Conservation (phyloP, 2,113 vertebrate genomes). For the Ursus arctos region DNA sequence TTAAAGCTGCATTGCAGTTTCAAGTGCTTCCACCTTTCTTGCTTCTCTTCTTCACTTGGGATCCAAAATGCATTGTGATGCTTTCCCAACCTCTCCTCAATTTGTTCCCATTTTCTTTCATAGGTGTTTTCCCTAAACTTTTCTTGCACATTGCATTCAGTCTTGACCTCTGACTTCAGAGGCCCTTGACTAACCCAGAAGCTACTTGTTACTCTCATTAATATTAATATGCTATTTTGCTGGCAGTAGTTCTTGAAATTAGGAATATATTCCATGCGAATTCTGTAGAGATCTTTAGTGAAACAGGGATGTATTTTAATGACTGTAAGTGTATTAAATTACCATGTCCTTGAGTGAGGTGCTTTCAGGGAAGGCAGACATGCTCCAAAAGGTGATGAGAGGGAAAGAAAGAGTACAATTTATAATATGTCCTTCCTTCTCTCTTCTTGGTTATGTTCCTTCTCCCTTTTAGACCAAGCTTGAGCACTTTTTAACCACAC, state of each 20-base stretch:
- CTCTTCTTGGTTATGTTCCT: background rate
- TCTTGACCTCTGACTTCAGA: background rate
- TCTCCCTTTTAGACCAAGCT: background rate
- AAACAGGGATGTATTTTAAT: background rate
- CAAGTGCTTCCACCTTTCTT: background rate
- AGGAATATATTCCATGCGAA: constrained; percentile 33
- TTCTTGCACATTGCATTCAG: background rate
- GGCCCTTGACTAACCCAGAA: background rate
- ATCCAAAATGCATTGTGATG: background rate
- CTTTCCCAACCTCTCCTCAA: background rate
- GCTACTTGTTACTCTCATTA: background rate
- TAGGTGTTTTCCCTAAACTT: background rate
- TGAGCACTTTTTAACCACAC: background rate
- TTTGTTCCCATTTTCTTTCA: background rate
- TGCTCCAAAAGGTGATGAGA: background rate
- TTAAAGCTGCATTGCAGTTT: background rate
- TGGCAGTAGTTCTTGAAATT: background rate
- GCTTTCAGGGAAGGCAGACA: background rate
- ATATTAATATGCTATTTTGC: background rate
- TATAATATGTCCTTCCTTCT: background rate
- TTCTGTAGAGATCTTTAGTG: background rate
- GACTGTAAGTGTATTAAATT: background rate
- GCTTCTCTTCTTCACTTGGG: background rate
- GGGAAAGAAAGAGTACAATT: background rate
- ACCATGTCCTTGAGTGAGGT: background rate